These are phyloP conservation scores for Monoplex corrugatus DNA, from an alignment of 2,888 invertebrate genomes.

Conservation along the genomic window DNA sequence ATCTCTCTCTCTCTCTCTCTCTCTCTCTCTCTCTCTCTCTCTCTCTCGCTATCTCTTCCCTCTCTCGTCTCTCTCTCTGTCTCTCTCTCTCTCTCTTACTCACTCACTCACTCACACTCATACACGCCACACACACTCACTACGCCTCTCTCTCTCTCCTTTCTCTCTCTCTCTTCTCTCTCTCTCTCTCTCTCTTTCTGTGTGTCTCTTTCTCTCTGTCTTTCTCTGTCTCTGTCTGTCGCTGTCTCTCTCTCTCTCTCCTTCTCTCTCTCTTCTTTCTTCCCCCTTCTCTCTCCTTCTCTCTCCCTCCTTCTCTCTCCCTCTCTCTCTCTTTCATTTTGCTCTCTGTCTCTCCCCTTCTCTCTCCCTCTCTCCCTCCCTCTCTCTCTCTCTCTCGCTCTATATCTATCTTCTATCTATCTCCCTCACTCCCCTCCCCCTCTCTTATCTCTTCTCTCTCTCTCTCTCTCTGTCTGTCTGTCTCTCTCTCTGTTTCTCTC, in stretches of 20 bases:
- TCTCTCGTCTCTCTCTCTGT: too few relatives aligned
- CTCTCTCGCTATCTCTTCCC: too few relatives aligned
- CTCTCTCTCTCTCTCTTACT: too few relatives aligned
- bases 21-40: too few relatives aligned
- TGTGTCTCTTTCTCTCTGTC: background rate
- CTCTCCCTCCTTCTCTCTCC: background rate
- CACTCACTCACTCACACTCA: too few relatives aligned
- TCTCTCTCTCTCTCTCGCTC: background rate
- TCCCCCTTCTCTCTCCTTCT: background rate
- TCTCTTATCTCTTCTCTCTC: background rate
- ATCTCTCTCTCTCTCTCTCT: too few relatives aligned
- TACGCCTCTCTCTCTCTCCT: too few relatives aligned
- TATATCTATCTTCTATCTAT: background rate
- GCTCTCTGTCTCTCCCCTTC: background rate
- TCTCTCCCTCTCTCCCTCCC: background rate
- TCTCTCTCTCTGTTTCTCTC: background rate
- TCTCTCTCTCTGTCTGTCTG: too few relatives aligned
- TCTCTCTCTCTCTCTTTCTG: too few relatives aligned
- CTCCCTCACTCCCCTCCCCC: too few relatives aligned
- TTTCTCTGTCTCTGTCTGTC: background rate
- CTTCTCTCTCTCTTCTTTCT: background rate
- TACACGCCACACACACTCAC: too few relatives aligned
- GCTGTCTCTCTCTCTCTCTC: background rate
- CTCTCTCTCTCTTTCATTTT: background rate
- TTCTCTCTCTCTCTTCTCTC: too few relatives aligned